Conservation (phyloP, 2,113 vertebrate species). For the Elgaria multicarinata region DNA sequence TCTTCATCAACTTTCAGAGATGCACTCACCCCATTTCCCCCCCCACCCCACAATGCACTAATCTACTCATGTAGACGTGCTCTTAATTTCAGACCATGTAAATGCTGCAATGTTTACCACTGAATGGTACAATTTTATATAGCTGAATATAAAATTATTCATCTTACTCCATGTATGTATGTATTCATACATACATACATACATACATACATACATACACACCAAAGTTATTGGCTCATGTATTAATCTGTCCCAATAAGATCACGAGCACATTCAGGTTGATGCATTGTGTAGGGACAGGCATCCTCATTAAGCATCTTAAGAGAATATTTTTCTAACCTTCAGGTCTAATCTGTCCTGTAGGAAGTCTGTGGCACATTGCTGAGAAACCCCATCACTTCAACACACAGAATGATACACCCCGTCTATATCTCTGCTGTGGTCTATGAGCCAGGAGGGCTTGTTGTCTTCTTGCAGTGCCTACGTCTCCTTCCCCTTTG, state of each 20-base stretch:
- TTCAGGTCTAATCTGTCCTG: neutral
- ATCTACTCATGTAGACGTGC: neutral
- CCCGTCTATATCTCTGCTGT: neutral
- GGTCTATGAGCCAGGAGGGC: neutral
- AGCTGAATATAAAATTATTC: too few species aligned
- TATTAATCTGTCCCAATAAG: neutral
- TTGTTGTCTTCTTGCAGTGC: constrained; percentile 14
- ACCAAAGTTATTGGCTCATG: neutral
- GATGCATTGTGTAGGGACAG: neutral
- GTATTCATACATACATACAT: too few species aligned
- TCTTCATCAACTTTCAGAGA: neutral
- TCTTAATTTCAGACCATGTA: neutral
- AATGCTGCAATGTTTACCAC: neutral
- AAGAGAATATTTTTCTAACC: constrained; percentile 4
- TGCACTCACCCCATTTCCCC: neutral
- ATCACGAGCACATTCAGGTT: constrained; percentile 21
- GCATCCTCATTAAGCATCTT: neutral
- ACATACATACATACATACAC: too few species aligned
- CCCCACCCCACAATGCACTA: neutral
- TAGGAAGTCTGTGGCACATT: neutral
- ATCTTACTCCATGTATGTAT: too few species aligned
- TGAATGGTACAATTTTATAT: neutral
- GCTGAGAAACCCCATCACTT: neutral
- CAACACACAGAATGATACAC: neutral
- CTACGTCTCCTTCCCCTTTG: constrained; percentile 23